Base-by-base conservation (phyloP, 2,888 invertebrate genomes). In the Bembecia ichneumoniformis region DNA sequence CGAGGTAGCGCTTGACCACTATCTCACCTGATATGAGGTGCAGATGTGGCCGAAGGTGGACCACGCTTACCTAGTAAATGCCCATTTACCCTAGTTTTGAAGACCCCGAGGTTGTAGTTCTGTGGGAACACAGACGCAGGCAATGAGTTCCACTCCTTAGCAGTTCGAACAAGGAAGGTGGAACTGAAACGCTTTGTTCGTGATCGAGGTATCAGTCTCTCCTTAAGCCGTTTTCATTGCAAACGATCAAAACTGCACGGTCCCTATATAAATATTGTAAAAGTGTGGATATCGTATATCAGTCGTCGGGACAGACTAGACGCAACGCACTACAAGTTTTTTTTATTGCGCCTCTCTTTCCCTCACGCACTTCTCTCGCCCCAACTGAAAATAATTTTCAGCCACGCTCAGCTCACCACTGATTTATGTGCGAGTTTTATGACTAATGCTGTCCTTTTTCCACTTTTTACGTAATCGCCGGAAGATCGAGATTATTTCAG, bases 261-360 rank as follows among this genome's bases (percentile, higher is more conserved):
- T 49, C 49, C 47, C 7, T 43, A 36, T 49, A 34, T 46, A 49
- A 47, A 51, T 51, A 52, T 49, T 49, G 49, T 44, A 15, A 44
- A 15, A 14, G 53, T 51, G 51, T 51, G 51, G 34, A 51, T 53
- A 51, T 53, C 53, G 44, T 53, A 53, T 53, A 53, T 53, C 51
- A 53, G 51, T 53, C 53, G 53, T 15, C 47, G 44, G 48, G 47
- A 47, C 47, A 47, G 49, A 44, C 44, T 44, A 44, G 44, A 44
- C 43, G 46, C 46, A 13, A 17, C 47, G 46, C 48, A 49, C 47
- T 51, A 51, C 45, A 52, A 46, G 35, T 48, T 11, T 44, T 44
- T 43, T 44, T 44, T 44, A 15, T 15, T 15, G 20, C 46, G 49
- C 36, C 45, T 48, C 46, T 34, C 52, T 35, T 28, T 43, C 28